Conservation (phyloP, 2,113 vertebrate genomes). For the Phaetusa simplex region DNA sequence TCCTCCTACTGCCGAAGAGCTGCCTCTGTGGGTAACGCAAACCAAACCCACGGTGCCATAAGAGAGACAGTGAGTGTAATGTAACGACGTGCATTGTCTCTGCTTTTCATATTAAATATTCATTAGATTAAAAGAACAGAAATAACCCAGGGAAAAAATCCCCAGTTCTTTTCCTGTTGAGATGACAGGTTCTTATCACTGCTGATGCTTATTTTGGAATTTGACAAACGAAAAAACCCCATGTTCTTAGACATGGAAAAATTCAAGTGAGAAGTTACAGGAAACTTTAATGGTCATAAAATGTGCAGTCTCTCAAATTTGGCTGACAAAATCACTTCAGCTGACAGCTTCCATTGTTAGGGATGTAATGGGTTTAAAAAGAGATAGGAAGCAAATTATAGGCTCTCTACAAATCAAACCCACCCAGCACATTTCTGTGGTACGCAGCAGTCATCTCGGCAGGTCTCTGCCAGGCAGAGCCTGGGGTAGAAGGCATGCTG, state of each 20-base stretch:
- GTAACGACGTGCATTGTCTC: background rate
- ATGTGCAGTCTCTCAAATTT: slow-evolving; percentile 14
- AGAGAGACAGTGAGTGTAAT: background rate
- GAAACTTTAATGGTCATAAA: slow-evolving; percentile 46
- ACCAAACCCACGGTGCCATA: background rate
- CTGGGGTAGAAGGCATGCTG: background rate
- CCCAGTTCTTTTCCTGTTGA: background rate
- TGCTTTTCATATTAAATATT: background rate
- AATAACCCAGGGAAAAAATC: background rate
- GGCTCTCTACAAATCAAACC: slow-evolving; percentile 29
- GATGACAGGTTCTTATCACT: background rate
- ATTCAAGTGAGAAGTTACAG: slow-evolving; percentile 4
- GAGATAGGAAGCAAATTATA: slow-evolving; percentile 33
- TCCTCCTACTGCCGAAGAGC: background rate
- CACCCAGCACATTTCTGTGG: background rate
- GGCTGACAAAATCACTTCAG: slow-evolving; percentile 36
- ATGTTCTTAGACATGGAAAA: background rate
- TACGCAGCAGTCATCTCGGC: background rate
- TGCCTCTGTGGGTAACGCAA: background rate
- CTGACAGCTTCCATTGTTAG: slow-evolving; percentile 44
- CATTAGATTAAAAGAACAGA: background rate
- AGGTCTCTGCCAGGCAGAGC: background rate
- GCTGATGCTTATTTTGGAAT: slow-evolving; percentile 15
- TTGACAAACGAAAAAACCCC: background rate
- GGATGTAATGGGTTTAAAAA: slow-evolving; percentile 23